Conservation (phyloP, 2,113 vertebrate genomes). For the Zosterops hypoxanthus region DNA sequence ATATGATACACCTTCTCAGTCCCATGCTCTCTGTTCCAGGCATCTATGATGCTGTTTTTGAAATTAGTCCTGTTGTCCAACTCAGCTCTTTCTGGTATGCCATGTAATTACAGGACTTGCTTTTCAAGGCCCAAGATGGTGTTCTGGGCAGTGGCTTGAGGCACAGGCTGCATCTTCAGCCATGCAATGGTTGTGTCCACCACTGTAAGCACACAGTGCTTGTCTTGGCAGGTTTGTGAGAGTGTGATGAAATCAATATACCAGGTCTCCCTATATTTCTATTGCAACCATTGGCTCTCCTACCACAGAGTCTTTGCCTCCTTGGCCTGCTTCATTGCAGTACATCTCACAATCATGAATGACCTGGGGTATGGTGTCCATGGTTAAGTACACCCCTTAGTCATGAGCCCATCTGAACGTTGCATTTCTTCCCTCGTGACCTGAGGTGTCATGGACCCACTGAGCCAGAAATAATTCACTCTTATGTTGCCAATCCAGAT, state of each 20-base stretch:
- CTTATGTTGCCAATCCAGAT: background rate
- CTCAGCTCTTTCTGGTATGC: background rate
- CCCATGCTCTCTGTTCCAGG: too few species aligned
- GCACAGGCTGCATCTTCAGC: background rate
- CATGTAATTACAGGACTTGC: background rate
- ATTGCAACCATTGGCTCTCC: background rate
- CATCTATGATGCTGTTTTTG: background rate
- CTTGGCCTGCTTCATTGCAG: background rate
- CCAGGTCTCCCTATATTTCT: background rate
- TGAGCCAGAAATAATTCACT: background rate
- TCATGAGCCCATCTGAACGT: background rate
- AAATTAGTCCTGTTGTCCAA: background rate
- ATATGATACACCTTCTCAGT: background rate
- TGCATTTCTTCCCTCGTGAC: background rate
- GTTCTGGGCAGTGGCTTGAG: background rate
- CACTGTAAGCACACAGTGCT: background rate
- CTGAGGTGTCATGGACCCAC: background rate
- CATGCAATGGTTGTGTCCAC: background rate
- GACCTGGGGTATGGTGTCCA: background rate
- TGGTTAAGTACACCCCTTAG: background rate
- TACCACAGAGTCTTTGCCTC: background rate
- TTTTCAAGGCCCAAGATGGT: background rate
- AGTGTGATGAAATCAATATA: background rate
- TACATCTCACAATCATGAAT: background rate
- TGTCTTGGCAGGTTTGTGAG: background rate